These are phyloP conservation scores for Semotilus atromaculatus DNA, from an alignment of 2,797 vertebrate species.

Conservation along the genomic window DNA sequence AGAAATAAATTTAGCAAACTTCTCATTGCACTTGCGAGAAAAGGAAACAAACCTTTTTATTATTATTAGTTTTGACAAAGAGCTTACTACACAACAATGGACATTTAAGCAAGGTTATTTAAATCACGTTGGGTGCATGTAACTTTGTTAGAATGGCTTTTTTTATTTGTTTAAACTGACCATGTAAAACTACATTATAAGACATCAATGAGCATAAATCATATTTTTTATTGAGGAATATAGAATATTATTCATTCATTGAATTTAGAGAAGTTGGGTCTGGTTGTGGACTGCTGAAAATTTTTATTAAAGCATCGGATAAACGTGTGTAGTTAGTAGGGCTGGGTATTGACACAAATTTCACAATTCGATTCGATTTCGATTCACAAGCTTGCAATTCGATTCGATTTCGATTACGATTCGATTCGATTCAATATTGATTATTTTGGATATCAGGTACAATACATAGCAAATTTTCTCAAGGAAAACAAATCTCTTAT, in stretches of 20 bases:
- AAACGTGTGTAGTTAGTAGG: too few species aligned
- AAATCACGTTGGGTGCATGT: conserved; percentile 56
- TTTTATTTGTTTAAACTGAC: conserved; percentile 18
- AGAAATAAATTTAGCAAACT: conserved; percentile 15
- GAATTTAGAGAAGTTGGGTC: conserved; percentile 28
- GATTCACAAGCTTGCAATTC: too few species aligned
- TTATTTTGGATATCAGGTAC: too few species aligned
- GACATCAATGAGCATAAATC: conserved; percentile 59
- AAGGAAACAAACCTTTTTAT: conserved; percentile 45
- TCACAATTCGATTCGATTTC: too few species aligned
- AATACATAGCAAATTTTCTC: too few species aligned
- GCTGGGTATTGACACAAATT: too few species aligned
- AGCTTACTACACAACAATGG: conserved; percentile 33
- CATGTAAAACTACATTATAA: conserved; percentile 53
- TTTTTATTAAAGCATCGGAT: too few species aligned
- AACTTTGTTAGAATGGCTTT: conserved; percentile 61
- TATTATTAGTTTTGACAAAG: neutral
- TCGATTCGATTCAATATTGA: too few species aligned
- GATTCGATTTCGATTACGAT: too few species aligned
- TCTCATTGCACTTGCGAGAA: conserved; percentile 28
- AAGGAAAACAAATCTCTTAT: too few species aligned
- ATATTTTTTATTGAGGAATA: conserved; percentile 50
- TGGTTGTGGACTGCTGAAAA: conserved; percentile 25
- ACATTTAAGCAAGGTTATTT: conserved; percentile 62
- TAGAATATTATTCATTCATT: conserved; percentile 42